phyloP scores from a whole-genome alignment of 2,113 vertebrate species.

The Nyctibius bracteatus region DNA sequence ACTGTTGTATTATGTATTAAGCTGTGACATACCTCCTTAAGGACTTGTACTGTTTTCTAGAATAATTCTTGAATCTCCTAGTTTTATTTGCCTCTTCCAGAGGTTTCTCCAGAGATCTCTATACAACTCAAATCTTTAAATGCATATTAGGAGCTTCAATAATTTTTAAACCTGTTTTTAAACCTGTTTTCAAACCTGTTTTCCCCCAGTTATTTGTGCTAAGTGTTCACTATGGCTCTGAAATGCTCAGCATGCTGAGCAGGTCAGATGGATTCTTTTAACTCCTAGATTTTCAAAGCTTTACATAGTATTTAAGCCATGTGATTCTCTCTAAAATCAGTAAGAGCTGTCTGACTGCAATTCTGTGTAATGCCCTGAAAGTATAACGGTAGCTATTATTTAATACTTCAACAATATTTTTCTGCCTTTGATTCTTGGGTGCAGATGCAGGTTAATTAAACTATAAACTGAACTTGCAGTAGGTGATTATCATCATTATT shows the following conservation, averaged over 20 bases:
- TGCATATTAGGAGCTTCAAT: background rate
- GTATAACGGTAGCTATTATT: background rate
- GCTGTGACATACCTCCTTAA: background rate
- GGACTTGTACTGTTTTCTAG: background rate
- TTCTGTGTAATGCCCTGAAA: background rate
- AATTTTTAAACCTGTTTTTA: background rate
- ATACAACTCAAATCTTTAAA: background rate
- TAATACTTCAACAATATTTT: background rate
- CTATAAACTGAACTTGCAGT: background rate
- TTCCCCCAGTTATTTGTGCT: background rate
- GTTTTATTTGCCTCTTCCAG: background rate
- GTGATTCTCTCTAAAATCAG: background rate
- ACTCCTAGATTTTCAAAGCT: background rate
- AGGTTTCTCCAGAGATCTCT: background rate
- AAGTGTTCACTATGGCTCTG: background rate
- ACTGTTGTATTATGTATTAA: background rate
- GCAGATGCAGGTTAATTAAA: conserved; percentile 3
- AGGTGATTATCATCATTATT: background rate
- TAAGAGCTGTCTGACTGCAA: background rate
- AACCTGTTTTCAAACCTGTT: background rate
- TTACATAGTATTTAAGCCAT: background rate
- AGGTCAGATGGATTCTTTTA: background rate
- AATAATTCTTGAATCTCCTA: background rate
- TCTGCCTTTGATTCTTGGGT: background rate
- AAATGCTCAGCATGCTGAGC: background rate